phyloP scores from a whole-genome alignment of 2,888 invertebrate genomes.

The Dysmachus trigonus region DNA sequence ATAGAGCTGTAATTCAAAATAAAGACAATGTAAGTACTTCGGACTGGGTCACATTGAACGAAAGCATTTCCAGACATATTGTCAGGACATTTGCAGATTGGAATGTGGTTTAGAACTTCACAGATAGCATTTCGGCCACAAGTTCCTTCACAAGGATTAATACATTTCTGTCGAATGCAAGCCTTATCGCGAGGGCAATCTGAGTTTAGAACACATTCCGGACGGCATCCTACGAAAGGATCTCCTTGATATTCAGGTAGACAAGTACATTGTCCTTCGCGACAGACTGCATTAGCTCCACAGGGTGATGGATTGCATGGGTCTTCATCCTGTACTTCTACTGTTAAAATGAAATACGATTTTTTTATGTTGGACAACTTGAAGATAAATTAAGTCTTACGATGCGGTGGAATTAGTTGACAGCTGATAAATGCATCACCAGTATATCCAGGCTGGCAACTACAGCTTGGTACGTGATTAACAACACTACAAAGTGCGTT shows the following conservation, averaged over 20 bases:
- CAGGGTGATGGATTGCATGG: constrained; percentile 82
- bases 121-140: constrained; percentile 82
- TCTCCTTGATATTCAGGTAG: constrained; percentile 76
- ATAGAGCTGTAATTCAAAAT: not conserved
- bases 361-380: not conserved
- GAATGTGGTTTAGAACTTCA: constrained; percentile 79
- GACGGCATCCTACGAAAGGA: constrained; percentile 80
- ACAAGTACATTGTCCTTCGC: constrained; percentile 73
- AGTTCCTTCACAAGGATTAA: constrained; percentile 80
- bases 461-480: constrained; percentile 76
- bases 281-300: constrained; percentile 77
- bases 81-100: constrained; percentile 77
- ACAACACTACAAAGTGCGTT: constrained; percentile 73
- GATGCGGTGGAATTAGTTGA: constrained; percentile 65
- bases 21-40: constrained; percentile 55
- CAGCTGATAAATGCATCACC: constrained; percentile 84
- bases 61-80: constrained; percentile 81
- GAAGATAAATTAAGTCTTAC: constrained; percentile 54
- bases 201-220: constrained; percentile 80
- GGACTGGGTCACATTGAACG: constrained; percentile 65
- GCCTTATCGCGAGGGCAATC: constrained; percentile 78
- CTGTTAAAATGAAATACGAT: not conserved
- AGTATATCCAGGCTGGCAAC: constrained; percentile 69
- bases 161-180: constrained; percentile 77
- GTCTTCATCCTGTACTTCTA: constrained; percentile 61